phyloP scores from a whole-genome alignment of 2,113 vertebrate genomes.

The cattle (Bos taurus) region DNA sequence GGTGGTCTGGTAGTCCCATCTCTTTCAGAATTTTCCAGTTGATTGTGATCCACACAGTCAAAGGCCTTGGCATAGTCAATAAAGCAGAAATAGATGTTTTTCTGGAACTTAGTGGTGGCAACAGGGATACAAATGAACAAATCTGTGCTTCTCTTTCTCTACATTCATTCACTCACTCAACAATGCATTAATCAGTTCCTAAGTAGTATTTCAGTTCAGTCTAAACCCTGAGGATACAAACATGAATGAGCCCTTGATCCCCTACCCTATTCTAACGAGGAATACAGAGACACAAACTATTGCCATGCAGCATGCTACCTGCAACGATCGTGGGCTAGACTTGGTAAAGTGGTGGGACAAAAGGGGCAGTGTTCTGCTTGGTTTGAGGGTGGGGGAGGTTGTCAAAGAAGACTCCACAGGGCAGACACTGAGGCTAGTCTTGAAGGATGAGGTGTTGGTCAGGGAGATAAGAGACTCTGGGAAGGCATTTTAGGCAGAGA shows the following conservation, averaged over 20 bases:
- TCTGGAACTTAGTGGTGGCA: not conserved
- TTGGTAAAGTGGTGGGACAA: not conserved
- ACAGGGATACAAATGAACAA: not conserved
- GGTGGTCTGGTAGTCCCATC: too few relatives aligned
- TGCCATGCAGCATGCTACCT: not conserved
- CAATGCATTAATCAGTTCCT: not conserved
- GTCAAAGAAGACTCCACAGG: not conserved
- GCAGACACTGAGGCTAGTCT: not conserved
- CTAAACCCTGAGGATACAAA: not conserved
- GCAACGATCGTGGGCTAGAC: not conserved
- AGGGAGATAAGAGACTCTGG: not conserved
- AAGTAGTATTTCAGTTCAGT: not conserved
- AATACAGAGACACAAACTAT: not conserved
- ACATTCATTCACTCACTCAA: not conserved
- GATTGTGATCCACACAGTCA: too few relatives aligned
- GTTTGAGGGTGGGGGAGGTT: not conserved
- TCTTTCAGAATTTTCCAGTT: too few relatives aligned
- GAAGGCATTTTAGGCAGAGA: constrained; percentile 9
- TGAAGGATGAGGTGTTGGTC: not conserved
- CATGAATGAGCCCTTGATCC: not conserved
- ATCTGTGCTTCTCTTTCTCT: not conserved
- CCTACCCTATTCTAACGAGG: not conserved
- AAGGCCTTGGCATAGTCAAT: too few relatives aligned
- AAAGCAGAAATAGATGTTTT: too few relatives aligned
- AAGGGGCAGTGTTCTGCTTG: constrained; percentile 3